Base-by-base conservation (phyloP, 2,888 invertebrate species). In the Acanthococcus lagerstroemiae region DNA sequence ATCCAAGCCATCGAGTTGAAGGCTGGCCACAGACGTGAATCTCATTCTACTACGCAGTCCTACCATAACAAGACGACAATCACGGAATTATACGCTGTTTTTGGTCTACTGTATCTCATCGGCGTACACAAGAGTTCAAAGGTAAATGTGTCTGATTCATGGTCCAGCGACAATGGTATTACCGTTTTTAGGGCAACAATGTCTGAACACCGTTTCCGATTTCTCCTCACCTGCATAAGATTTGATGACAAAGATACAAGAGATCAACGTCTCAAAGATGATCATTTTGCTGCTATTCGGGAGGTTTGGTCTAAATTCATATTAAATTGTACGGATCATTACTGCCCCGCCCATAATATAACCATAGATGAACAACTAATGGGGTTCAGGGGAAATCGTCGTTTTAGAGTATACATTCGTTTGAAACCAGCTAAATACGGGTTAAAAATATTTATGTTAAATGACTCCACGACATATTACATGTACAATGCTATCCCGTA, bases 381-480 rank as follows among this genome's bases (percentile, higher is more conserved):
- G 24, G n/a, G 54, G 5, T 54, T 57, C 57, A 46, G 63, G 15
- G 63, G 63, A 12, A 24, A 37, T 19, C 57, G 63, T 57, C 9
- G 17, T 4, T 63, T 63, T 48, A 17, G 27, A 5, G 7, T 24
- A 12, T 63, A 54, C 25, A 63, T 63, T 5, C 25, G 6, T 9
- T 19, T 9, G 6, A 66, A 66, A 50, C 66, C 66, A 21, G 58
- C 37, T 5, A 60, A 46, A 27, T 66, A 66, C 27, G 50, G 66
- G 15, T 24, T 66, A 22, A 58, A 58, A 52, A 60, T 60, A 45
- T 21, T 60, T 19, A 60, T 48, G 60, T 37, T 60, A 24, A 54
- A 54, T n/a, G 54, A 54, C n/a, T 19, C 22, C n/a, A 9, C 19
- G 6, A 54, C 19, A 9, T 4, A 19, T 21, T 54, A 54, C 25